These are phyloP conservation scores for Cistogaster globosa DNA, from an alignment of 2,888 invertebrate genomes.

Conservation along the genomic window DNA sequence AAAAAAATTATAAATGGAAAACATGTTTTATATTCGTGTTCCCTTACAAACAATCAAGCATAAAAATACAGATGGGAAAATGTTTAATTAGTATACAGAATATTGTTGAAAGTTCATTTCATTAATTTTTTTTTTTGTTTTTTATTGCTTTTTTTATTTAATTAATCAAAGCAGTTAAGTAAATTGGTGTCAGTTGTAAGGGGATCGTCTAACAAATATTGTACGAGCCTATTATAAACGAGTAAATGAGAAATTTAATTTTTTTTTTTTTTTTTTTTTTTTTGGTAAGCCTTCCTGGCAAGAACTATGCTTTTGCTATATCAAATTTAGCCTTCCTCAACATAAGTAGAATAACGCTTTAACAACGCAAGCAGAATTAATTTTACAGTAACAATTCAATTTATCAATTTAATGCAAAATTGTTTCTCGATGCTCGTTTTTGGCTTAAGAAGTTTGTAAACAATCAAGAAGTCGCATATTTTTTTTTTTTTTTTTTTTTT, in stretches of 20 bases:
- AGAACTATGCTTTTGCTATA: no score
- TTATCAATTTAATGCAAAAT: no score
- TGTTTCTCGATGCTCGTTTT: no score
- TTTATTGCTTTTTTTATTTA: slow-evolving; percentile 44
- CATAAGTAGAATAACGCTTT: no score
- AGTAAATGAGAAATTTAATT: slow-evolving; percentile 44
- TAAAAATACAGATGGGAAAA: background rate
- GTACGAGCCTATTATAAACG: background rate
- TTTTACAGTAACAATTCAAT: no score
- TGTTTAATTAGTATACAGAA: slow-evolving; percentile 22
- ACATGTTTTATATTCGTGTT: slow-evolving; percentile 53
- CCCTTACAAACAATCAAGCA: slow-evolving; percentile 16
- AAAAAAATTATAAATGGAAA: slow-evolving; percentile 66
- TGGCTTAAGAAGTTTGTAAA: no score
- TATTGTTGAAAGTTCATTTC: slow-evolving; percentile 22
- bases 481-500: no score
- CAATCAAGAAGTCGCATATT: no score
- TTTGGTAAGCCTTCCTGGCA: no score
- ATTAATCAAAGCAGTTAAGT: slow-evolving; percentile 67
- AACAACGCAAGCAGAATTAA: no score
- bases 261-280: no score
- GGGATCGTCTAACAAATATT: slow-evolving; percentile 47
- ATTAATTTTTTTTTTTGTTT: slow-evolving; percentile 19
- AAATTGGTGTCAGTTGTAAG: slow-evolving; percentile 65
- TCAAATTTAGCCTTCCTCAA: no score